Evolutionary conservation across 2,888 invertebrate genomes (phyloP).

Genomic region (Polydrusus pterygomalis): DNA sequence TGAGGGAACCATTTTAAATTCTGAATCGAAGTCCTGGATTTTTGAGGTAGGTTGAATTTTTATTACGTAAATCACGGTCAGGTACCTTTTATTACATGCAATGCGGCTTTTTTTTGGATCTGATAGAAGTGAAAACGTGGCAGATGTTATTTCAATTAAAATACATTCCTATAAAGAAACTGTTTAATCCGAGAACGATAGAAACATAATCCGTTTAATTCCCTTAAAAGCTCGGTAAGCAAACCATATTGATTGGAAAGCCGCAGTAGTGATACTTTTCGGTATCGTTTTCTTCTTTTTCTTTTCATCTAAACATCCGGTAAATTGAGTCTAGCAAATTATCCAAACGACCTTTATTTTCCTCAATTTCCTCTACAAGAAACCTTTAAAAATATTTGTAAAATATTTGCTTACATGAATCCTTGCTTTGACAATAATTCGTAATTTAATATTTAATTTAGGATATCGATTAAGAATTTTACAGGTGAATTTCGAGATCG

Average conservation of each 20-base stretch:
- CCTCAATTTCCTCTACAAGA: background rate
- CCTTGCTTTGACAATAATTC: too few relatives aligned
- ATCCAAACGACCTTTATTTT: background rate
- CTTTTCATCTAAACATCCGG: constrained; percentile 9
- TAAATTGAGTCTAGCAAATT: background rate
- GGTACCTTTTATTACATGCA: too few relatives aligned
- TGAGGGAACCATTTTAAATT: too few relatives aligned
- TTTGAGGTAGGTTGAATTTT: too few relatives aligned
- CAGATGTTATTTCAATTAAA: background rate
- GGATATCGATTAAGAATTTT: too few relatives aligned
- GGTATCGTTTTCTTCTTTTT: constrained; percentile 1
- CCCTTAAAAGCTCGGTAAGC: constrained; percentile 36
- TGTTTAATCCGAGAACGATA: constrained; percentile 2
- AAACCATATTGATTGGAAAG: constrained; percentile 36
- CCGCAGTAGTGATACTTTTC: constrained; percentile 39
- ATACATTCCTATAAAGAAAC: background rate
- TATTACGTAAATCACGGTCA: too few relatives aligned
- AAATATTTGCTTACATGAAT: too few relatives aligned
- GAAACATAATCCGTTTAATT: constrained; percentile 39
- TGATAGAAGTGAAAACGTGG: too few relatives aligned
- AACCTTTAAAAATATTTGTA: background rate
- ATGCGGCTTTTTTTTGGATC: too few relatives aligned
- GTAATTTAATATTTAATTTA: too few relatives aligned
- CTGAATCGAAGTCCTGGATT: too few relatives aligned
- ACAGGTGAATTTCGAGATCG: too few relatives aligned